phyloP scores from a whole-genome alignment of 2,888 invertebrate species.

The Dryocosmus kuriphilus region DNA sequence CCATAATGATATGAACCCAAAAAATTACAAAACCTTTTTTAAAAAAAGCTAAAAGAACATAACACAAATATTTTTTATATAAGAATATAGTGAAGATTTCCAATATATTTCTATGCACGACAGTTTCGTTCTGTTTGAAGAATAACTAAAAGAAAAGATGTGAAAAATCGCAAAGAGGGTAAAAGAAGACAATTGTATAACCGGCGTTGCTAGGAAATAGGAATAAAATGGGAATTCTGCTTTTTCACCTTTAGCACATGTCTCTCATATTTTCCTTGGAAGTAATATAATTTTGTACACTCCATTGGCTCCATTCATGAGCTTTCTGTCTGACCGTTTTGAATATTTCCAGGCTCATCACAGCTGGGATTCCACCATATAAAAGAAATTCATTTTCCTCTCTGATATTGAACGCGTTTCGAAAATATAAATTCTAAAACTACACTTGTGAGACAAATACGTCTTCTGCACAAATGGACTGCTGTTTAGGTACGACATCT shows the following conservation, averaged over 20 bases:
- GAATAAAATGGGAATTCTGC: not conserved
- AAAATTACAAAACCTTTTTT: too few relatives aligned
- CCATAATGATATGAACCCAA: too few relatives aligned
- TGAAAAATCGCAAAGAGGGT: not conserved
- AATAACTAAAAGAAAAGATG: not conserved
- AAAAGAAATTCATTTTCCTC: not conserved
- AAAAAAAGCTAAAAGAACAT: too few relatives aligned
- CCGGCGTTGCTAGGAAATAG: not conserved
- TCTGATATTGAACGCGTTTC: not conserved
- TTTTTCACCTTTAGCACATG: not conserved
- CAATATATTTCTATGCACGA: not conserved
- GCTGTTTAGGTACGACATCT: not conserved
- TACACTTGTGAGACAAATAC: not conserved
- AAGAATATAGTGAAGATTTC: not conserved
- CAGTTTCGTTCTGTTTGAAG: not conserved
- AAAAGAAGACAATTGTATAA: not conserved
- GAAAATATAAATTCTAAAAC: not conserved
- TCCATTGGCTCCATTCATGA: not conserved
- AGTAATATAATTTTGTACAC: constrained; percentile 6
- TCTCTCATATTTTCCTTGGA: not conserved
- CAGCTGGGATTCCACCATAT: not conserved
- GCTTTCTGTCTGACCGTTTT: not conserved
- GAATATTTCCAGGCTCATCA: not conserved
- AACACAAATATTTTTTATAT: not conserved
- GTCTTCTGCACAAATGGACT: not conserved